A percentile compares a stretch with the other conserved stretches of the same genome.
These are phyloP conservation scores for Dermatemys mawii DNA, from an alignment of 2,113 vertebrate genomes.

Conservation along the genomic window DNA sequence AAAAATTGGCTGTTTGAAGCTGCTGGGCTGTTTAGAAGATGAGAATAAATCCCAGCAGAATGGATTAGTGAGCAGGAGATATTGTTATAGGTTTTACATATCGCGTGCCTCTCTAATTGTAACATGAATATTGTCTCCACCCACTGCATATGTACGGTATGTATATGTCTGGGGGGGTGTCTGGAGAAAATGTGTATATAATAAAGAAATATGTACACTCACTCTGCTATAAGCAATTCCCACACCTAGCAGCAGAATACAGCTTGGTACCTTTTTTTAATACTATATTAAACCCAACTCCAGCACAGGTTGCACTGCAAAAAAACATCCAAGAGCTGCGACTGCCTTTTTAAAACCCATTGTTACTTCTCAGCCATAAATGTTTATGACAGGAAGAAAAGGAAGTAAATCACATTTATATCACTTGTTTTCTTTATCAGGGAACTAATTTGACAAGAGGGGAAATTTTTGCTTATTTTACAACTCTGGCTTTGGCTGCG, in stretches of 20 bases:
- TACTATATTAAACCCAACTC: background rate
- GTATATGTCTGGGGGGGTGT: fast-evolving
- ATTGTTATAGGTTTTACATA: background rate
- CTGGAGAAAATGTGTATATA: fast-evolving
- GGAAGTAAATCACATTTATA: constrained; percentile 65
- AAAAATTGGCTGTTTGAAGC: background rate
- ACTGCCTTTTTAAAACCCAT: constrained; percentile 26
- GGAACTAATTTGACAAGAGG: constrained; percentile 73
- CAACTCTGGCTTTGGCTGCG: constrained; percentile 40
- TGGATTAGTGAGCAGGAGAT: background rate
- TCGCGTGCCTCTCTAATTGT: background rate
- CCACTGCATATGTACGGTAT: fast-evolving
- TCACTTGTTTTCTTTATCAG: constrained; percentile 64
- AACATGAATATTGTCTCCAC: background rate
- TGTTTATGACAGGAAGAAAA: constrained; percentile 48
- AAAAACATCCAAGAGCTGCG: background rate
- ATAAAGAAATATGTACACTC: background rate
- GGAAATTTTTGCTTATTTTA: constrained; percentile 67
- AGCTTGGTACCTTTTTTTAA: background rate
- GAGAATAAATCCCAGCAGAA: background rate
- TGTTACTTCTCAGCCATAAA: background rate
- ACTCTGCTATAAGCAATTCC: background rate
- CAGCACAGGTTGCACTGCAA: background rate
- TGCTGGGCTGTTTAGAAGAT: background rate
- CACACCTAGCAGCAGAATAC: background rate